Evolutionary conservation across 2,113 vertebrate species (phyloP).

Genomic region (Gadus chalcogrammus): DNA sequence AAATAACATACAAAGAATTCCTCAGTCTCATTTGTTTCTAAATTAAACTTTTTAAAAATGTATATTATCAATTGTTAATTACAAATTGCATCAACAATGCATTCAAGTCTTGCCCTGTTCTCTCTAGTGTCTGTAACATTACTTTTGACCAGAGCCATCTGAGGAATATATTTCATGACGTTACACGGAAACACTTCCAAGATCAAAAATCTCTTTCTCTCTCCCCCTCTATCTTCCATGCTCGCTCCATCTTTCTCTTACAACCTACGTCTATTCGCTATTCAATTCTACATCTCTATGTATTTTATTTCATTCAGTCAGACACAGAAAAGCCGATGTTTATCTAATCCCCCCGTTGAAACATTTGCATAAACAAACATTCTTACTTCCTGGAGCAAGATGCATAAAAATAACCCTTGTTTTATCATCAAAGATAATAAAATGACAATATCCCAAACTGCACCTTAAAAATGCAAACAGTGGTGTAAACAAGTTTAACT

Average conservation of each 20-base stretch:
- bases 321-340: constrained; percentile 29
- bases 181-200: constrained; percentile 56
- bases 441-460: constrained; percentile 36
- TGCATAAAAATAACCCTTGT: constrained; percentile 9
- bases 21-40: too few relatives aligned
- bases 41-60: too few relatives aligned
- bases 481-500: constrained; percentile 40
- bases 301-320: constrained; percentile 31
- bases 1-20: too few relatives aligned
- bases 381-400: constrained; percentile 35
- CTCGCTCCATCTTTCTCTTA: constrained; percentile 20
- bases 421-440: constrained; percentile 37
- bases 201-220: constrained; percentile 16
- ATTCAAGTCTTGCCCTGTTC: not conserved
- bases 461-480: constrained; percentile 52
- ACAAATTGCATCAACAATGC: too few relatives aligned
- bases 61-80: too few relatives aligned
- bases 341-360: constrained; percentile 21
- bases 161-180: constrained; percentile 54
- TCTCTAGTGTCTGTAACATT: constrained; percentile 12
- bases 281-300: not conserved
- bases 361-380: constrained; percentile 17
- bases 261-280: not conserved
- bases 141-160: constrained; percentile 21
- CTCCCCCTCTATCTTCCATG: constrained; percentile 43